Percentiles rank a stretch among this genome's conserved stretches.
Conservation (phyloP, 2,888 invertebrate genomes). For the Brenthis hecate region DNA sequence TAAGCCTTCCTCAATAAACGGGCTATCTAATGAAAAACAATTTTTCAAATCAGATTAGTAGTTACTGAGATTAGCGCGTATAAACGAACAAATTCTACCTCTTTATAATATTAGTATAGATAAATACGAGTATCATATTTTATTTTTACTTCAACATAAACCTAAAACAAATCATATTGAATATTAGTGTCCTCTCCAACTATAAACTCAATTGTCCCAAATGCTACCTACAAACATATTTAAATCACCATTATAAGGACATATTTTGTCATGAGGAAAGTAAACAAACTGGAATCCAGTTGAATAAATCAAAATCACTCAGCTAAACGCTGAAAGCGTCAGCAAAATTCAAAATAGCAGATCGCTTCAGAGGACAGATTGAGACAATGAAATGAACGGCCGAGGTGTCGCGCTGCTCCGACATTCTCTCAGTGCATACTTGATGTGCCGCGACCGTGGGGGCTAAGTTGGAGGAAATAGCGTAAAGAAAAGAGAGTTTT, state of each 20-base stretch:
- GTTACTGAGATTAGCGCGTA: no score
- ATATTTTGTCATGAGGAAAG: neutral
- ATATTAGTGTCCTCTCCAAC: no score
- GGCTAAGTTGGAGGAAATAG: slow-evolving; percentile 31
- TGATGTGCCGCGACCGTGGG: slow-evolving; percentile 64
- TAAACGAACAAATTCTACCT: no score
- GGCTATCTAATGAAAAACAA: no score
- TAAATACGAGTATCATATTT: no score
- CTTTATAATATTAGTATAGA: no score
- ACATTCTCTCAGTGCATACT: slow-evolving; percentile 80
- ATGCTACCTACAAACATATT: neutral
- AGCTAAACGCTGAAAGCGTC: slow-evolving; percentile 36
- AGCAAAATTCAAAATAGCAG: slow-evolving; percentile 49
- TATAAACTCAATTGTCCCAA: no score
- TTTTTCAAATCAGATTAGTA: no score
- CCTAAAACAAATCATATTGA: no score
- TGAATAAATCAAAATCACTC: slow-evolving; percentile 27
- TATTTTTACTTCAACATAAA: no score
- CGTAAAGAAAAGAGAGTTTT: neutral
- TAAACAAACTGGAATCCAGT: slow-evolving; percentile 13
- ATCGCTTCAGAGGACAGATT: slow-evolving; percentile 49
- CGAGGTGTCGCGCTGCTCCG: slow-evolving; percentile 73
- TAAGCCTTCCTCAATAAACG: no score
- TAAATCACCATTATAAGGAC: neutral
- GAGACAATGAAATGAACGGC: slow-evolving; percentile 78